Evolutionary conservation across 2,113 vertebrate species (phyloP).

Genomic region (Tetraodon nigroviridis): DNA sequence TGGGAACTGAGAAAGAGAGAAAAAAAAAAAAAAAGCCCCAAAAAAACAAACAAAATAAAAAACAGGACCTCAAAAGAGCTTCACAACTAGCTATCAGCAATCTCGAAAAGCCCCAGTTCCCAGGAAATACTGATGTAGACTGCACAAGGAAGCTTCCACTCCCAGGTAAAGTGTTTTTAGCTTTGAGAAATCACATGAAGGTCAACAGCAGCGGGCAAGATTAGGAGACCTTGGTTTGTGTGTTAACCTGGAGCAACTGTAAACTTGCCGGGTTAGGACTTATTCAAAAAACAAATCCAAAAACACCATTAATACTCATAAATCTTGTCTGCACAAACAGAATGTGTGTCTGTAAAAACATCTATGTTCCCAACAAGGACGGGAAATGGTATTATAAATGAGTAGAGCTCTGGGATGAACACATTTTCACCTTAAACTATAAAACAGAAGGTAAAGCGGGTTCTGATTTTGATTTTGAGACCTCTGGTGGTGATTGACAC

Average conservation of each 20-base stretch:
- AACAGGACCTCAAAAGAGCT: background rate
- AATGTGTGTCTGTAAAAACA: slow-evolving; percentile 14
- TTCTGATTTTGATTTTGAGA: slow-evolving; percentile 62
- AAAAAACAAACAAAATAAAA: background rate
- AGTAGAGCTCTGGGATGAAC: slow-evolving; percentile 20
- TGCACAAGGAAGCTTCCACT: background rate
- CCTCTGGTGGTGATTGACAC: slow-evolving; percentile 48
- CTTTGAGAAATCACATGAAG: background rate
- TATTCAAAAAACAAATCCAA: slow-evolving; percentile 9
- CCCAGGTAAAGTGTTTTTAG: too few relatives aligned
- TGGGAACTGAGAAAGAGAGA: slow-evolving; percentile 22
- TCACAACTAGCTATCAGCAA: slow-evolving; percentile 6
- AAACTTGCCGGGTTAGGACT: background rate
- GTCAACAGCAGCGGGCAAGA: background rate
- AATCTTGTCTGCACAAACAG: slow-evolving; percentile 23
- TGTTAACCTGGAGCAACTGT: slow-evolving; percentile 2
- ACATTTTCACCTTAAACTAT: slow-evolving; percentile 38
- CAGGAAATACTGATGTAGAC: background rate
- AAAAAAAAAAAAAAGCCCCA: background rate
- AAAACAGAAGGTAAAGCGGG: slow-evolving; percentile 28
- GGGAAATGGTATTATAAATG: too few relatives aligned
- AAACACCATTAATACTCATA: slow-evolving; percentile 27
- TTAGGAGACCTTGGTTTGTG: background rate
- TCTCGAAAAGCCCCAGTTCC: slow-evolving; percentile 3
- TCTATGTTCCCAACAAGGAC: too few relatives aligned